Evolutionary conservation across 2,797 vertebrate genomes (phyloP), one percentile per base, ranked within the genome.

Genomic region (Pitangus sulphuratus): DNA sequence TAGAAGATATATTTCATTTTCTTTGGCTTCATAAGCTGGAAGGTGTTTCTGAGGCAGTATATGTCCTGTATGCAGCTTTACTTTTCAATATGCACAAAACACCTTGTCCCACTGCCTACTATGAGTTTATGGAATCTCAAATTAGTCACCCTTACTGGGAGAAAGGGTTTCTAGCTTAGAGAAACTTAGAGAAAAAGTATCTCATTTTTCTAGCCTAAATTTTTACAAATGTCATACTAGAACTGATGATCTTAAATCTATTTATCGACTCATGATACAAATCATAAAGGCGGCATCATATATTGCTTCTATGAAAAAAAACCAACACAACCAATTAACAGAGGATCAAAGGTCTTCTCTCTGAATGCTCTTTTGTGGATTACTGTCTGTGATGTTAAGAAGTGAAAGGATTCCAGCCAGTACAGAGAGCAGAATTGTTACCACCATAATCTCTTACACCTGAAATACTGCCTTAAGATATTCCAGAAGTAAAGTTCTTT

Each of bases 251-350:
- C 5, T 24, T 58, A 87, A 79, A 86, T 72, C 37, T 47, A 42
- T 76, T 64, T 61, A 24, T 44, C 0, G 1, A 77, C 15, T 80
- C 22, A 58, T 21, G 11, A 56, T 39, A 12, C 1, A 3, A 40
- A 26, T 62, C 1, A 1, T 54, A 37, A 69, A 68, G 11, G 9
- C 25, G 9, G 5, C 8, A 44, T 37, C 0, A 1, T 71, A 75
- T 76, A 28, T 31, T 72, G 50, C 15, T 87, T 17, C 15, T 76
- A 18, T 54, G 39, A 33, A 72, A 75, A 76, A 5, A 42, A 8
- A 8, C 8, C 9, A 45, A 26, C 9, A 24, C 13, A 62, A 47
- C 0, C 0, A 70, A 40, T 80, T 56, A 61, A 22, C 4, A 77
- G 15, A 8, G 61, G 3, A 77, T n/a, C 19, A 62, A 51, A 89